phyloP scores from a whole-genome alignment of 2,797 vertebrate genomes.

The Molothrus aeneus region DNA sequence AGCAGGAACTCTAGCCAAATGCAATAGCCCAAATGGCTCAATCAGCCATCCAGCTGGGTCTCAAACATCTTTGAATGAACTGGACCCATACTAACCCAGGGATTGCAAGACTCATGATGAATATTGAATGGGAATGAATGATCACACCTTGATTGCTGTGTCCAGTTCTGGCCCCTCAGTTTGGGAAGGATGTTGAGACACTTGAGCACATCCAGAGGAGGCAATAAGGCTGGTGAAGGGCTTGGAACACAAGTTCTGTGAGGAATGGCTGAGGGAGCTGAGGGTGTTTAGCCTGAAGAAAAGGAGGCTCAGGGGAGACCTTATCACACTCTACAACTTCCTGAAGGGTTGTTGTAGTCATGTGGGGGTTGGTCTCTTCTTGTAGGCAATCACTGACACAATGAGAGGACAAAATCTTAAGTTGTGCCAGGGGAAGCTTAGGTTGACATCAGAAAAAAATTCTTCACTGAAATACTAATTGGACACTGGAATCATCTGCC shows the following conservation, averaged over 20 bases:
- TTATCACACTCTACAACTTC: neutral
- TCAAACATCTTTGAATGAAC: neutral
- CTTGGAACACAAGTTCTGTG: neutral
- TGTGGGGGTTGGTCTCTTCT: neutral
- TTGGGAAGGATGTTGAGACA: neutral
- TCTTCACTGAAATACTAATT: neutral
- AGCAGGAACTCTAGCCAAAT: neutral
- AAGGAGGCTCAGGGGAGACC: neutral
- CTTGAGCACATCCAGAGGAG: fast-evolving
- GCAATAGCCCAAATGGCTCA: neutral
- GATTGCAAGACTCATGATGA: neutral
- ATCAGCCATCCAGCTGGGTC: neutral
- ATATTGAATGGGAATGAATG: neutral
- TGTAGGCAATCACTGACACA: neutral
- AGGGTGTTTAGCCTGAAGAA: neutral
- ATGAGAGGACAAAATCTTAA: neutral
- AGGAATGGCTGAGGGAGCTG: neutral
- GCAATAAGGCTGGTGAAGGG: neutral
- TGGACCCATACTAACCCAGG: too few species aligned
- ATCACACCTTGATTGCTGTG: fast-evolving
- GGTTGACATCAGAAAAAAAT: neutral
- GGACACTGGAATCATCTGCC: neutral
- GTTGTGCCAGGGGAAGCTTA: neutral
- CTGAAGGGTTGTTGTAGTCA: neutral
- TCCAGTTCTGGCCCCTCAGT: neutral